Percentiles rank a stretch among this genome's conserved stretches.
Conservation (phyloP, 1,140 invertebrate genomes). For the Dendroctonus ponderosae region DNA sequence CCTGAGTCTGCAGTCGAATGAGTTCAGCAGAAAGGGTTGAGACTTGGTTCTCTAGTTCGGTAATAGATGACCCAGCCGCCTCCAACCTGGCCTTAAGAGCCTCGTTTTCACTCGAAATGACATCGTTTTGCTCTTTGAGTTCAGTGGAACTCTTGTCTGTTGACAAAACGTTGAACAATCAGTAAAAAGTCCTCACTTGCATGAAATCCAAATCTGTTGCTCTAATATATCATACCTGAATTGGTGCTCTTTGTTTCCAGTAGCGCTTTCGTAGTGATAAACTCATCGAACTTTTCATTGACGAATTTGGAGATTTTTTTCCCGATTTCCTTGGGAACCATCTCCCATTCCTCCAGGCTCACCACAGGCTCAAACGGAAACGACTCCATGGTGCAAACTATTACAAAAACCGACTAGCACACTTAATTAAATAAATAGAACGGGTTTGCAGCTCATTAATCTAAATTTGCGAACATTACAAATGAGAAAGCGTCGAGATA, state of each 20-base stretch:
- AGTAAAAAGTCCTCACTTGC: too few species aligned
- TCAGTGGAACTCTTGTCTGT: constrained; percentile 61
- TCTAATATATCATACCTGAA: constrained; percentile 54
- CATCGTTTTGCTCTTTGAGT: constrained; percentile 58
- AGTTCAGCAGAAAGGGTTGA: constrained; percentile 61
- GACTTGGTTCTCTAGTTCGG: constrained; percentile 62
- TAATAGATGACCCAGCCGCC: constrained; percentile 60
- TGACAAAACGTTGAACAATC: constrained; percentile 38
- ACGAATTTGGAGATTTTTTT: constrained; percentile 64
- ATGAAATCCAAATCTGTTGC: too few species aligned
- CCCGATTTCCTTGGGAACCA: constrained; percentile 51
- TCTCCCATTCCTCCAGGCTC: constrained; percentile 52
- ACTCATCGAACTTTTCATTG: constrained; percentile 65
- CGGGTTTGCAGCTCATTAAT: background rate
- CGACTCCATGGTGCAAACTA: constrained; percentile 27
- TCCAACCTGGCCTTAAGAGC: constrained; percentile 63
- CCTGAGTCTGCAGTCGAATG: constrained; percentile 61
- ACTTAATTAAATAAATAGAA: constrained; percentile 10
- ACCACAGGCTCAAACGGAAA: constrained; percentile 43
- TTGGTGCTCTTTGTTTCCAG: constrained; percentile 61
- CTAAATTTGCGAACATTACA: background rate
- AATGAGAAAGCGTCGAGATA: constrained; percentile 10
- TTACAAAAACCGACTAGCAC: constrained; percentile 1
- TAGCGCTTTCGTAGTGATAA: constrained; percentile 67
- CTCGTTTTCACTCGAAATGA: constrained; percentile 61